Base-by-base conservation (phyloP, 2,113 vertebrate genomes). In the Aphyosemion australe region DNA sequence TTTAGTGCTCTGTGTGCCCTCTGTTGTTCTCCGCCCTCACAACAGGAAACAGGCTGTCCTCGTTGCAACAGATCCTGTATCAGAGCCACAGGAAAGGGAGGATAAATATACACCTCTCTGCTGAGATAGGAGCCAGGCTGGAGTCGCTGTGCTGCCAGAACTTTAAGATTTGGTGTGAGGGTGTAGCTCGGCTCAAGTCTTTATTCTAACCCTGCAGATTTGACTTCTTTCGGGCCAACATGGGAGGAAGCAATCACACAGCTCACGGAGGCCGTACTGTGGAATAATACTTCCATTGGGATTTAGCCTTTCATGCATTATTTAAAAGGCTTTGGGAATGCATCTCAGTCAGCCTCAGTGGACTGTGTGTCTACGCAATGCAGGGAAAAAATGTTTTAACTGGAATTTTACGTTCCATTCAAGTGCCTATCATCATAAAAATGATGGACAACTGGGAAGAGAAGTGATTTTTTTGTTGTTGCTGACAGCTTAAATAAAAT, bases 251-350 rank as follows among this genome's bases (percentile, higher is more conserved):
- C 51, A 68, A 32, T 79, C 78, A 70, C 61, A 37, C 72, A 64
- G 65, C 59, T 69, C 43, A 62, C 50, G 37, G 47, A 75, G 62
- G 63, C 56, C 65, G 77, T 84, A 59, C 72, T 76, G 76, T 78
- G 73, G 69, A 83, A 70, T 81, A 81, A 87, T 80, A 67, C 69
- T 71, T 74, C 79, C 84, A 55, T 43, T 78, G 80, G 86, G 82
- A 86, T 79, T 86, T 84, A 69, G 76, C 80, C 68, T 86, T 76
- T 79, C 78, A 86, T 86, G 66, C 79, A 87, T 88, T 83, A 90
- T 88, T 90, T 69, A 91, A 72, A 64, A 61, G 69, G 58, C 61
- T 81, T 79, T 71, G 66, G 72, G 66, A 84, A 74, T 74, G 68
- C 53, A 87, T 74, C 77, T 74, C 69, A 72, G 61, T 80, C 69